phyloP scores from a whole-genome alignment of 2,113 vertebrate genomes.

The Callipepla californica region DNA sequence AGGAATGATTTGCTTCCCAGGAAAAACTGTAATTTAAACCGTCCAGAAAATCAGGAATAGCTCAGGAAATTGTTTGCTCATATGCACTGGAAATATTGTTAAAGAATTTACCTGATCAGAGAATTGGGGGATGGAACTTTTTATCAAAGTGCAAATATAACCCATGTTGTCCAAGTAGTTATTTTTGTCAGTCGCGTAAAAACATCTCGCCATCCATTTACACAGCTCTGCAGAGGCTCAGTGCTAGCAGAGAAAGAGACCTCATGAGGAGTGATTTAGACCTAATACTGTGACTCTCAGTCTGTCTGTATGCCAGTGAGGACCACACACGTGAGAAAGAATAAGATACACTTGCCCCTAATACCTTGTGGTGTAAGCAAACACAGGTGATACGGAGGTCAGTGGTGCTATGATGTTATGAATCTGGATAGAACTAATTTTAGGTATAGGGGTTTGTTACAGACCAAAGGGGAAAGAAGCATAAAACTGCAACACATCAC shows the following conservation, averaged over 20 bases:
- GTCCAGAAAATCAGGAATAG: background rate
- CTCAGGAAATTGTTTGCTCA: background rate
- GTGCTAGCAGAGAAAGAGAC: constrained; percentile 6
- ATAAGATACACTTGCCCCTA: background rate
- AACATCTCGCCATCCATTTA: background rate
- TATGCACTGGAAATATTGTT: constrained; percentile 14
- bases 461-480: background rate
- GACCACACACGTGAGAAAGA: constrained; percentile 4
- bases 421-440: background rate
- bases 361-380: background rate
- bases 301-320: background rate
- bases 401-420: background rate
- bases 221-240: background rate
- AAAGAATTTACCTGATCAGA: background rate
- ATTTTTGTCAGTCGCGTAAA: background rate
- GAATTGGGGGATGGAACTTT: background rate
- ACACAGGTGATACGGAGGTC: background rate
- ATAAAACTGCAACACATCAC: background rate
- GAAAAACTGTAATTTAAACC: constrained; percentile 13
- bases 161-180: background rate
- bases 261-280: background rate
- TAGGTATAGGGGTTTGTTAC: background rate
- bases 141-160: background rate
- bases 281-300: background rate
- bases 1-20: constrained; percentile 56